phyloP scores from a whole-genome alignment of 2,888 invertebrate species.

The Eretmocerus hayati region DNA sequence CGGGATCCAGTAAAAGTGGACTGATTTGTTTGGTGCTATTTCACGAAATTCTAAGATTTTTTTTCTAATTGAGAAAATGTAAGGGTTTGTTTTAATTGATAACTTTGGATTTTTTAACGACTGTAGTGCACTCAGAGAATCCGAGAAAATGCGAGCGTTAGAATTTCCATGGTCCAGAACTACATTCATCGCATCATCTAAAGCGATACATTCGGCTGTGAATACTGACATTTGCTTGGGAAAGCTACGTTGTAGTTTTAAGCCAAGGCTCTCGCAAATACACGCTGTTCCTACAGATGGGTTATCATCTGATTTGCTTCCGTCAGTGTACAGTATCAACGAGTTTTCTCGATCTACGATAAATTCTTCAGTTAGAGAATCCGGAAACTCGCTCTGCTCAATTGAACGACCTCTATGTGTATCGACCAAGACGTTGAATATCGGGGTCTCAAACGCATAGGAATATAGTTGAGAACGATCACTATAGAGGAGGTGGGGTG shows the following conservation, averaged over 20 bases:
- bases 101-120: background rate
- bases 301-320: background rate
- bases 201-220: conserved; percentile 1
- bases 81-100: background rate
- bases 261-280: too few species aligned
- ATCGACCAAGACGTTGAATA: too few species aligned
- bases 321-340: background rate
- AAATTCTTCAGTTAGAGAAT: too few species aligned
- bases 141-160: background rate
- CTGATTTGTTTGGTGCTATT: too few species aligned
- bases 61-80: background rate
- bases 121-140: conserved; percentile 2
- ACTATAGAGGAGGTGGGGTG: background rate
- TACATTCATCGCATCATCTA: background rate
- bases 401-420: too few species aligned
- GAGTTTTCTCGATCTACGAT: background rate
- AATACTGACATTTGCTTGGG: too few species aligned
- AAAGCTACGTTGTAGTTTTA: too few species aligned
- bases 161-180: background rate
- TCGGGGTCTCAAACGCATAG: background rate
- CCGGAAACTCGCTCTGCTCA: too few species aligned
- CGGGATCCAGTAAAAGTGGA: too few species aligned
- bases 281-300: too few species aligned
- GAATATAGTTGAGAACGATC: background rate
- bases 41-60: background rate